Conservation (phyloP, 1,140 invertebrate genomes). For the Heliothis subflexa region DNA sequence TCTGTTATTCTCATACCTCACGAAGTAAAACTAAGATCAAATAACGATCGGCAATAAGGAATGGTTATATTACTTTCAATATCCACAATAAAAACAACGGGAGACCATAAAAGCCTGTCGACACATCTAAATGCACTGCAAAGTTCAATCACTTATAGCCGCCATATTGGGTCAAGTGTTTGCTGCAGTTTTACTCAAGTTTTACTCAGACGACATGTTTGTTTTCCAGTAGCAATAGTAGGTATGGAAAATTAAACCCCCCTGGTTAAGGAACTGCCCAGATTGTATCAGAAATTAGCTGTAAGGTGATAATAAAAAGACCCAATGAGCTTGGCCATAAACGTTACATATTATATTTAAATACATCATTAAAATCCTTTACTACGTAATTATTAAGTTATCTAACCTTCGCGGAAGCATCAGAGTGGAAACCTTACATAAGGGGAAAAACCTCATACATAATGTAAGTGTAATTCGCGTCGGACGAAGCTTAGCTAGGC, state of each 20-base stretch:
- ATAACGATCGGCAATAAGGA: too few species aligned
- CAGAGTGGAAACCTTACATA: constrained; percentile 26
- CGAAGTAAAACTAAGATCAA: too few species aligned
- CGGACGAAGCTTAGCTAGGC: not conserved
- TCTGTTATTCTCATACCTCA: too few species aligned
- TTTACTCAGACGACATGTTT: not conserved
- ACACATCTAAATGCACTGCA: not conserved
- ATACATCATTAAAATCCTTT: not conserved
- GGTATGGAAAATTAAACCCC: constrained; percentile 1
- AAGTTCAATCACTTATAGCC: constrained; percentile 19
- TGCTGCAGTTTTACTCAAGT: constrained; percentile 2
- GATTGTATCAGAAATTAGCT: not conserved
- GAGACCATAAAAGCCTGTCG: not conserved
- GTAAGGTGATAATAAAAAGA: not conserved
- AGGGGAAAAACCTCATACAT: constrained; percentile 11
- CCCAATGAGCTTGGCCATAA: not conserved
- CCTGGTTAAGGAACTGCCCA: not conserved
- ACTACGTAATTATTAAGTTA: not conserved
- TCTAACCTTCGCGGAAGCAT: constrained; percentile 5
- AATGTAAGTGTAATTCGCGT: constrained; percentile 2
- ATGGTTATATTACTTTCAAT: not conserved
- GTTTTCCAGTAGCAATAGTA: constrained; percentile 8
- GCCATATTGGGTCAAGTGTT: constrained; percentile 20
- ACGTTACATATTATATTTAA: not conserved
- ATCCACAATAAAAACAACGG: not conserved